These are phyloP conservation scores for Melanerpes formicivorus DNA, from an alignment of 2,113 vertebrate genomes.

Conservation along the genomic window DNA sequence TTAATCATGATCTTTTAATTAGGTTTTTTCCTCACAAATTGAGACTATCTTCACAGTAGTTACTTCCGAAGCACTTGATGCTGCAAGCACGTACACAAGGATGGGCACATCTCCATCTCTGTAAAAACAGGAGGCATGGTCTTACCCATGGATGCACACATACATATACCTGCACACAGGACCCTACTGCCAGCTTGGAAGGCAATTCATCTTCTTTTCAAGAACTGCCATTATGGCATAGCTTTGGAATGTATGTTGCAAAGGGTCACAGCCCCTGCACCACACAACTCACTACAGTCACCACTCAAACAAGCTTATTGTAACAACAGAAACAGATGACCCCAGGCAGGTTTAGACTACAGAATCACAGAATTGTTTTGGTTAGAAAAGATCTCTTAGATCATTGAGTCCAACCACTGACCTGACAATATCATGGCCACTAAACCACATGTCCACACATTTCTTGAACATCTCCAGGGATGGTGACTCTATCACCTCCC, in stretches of 20 bases:
- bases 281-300: not conserved
- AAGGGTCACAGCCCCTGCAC: slow-evolving; percentile 39
- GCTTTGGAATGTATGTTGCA: slow-evolving; percentile 15
- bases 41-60: not conserved
- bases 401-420: no score
- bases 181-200: slow-evolving; percentile 27
- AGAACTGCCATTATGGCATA: slow-evolving; percentile 41
- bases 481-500: no score
- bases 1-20: not conserved
- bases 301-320: not conserved
- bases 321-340: not conserved
- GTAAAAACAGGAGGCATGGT: not conserved
- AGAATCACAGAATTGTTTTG: not conserved
- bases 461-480: no score
- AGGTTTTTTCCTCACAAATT: not conserved
- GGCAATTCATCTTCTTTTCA: slow-evolving; percentile 50
- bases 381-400: no score
- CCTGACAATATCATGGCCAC: no score
- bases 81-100: not conserved
- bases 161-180: not conserved
- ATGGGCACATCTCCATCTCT: not conserved
- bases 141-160: not conserved
- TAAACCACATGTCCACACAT: no score
- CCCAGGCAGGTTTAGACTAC: slow-evolving; percentile 4
- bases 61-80: not conserved